Evolutionary conservation across 2,888 invertebrate genomes (phyloP), one percentile per base, ranked within the genome.

Genomic region (Heliconius charithonia): DNA sequence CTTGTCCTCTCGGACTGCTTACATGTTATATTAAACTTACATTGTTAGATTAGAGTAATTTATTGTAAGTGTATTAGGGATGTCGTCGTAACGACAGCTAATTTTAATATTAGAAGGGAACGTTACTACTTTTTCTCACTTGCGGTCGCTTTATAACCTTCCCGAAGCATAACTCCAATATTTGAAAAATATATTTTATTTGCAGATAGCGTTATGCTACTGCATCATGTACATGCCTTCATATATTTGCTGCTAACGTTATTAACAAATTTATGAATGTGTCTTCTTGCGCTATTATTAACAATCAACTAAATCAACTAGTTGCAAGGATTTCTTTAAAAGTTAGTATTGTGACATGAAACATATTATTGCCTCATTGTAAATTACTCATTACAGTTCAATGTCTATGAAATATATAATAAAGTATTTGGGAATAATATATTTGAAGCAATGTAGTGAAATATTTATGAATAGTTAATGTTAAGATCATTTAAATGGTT

Each of bases 31-130:
- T 77, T 75, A 77, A 87, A 86, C 88, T 88, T 91, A 92, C 90
- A 92, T 92, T 91, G 92, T 94, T 94, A 94, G 92, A 88, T 88
- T 93, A 94, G 91, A 88, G 88, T 94, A 90, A 92, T 92, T 92
- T 93, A 92, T 91, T 89, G 86, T 94, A 94, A 94, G 93, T 92
- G 86, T 89, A 91, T 89, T 85, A 86, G 94, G 92, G 91, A 92
- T 89, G 86, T 90, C 92, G 91, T 92, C 75, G 85, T 86, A 88
- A 90, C 89, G 89, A 87, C 88, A 77, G 83, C 88, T 87, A 86
- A 87, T 87, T 85, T 87, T 85, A 83, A 85, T 85, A 86, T 88
- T 85, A 87, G 85, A 85, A 86, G 73, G 75, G 87, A 84, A 86
- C 85, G 85, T 84, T 82, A 77, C 76, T 90, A 88, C 91, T 87